These are phyloP conservation scores for Hypanus sabinus DNA, from an alignment of 2,113 vertebrate species.

Conservation along the genomic window DNA sequence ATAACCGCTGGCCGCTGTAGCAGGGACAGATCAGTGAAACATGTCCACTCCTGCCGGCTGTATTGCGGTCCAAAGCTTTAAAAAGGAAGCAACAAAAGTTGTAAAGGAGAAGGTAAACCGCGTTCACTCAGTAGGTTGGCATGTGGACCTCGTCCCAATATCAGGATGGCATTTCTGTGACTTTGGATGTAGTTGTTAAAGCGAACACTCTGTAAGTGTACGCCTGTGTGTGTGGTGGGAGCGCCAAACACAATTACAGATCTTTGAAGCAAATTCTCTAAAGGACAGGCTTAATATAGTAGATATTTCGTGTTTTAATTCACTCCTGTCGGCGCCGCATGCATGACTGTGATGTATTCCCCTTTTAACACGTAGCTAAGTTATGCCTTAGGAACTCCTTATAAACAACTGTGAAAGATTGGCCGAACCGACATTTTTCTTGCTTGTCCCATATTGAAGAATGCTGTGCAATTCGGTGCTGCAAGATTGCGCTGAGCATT, in stretches of 20 bases:
- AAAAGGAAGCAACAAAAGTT: background rate
- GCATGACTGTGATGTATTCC: too few relatives aligned
- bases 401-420: too few relatives aligned
- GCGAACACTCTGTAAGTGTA: background rate
- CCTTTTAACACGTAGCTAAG: too few relatives aligned
- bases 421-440: background rate
- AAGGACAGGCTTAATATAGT: background rate
- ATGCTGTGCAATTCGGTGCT: background rate
- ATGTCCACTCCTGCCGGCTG: background rate
- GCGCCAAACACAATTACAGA: background rate
- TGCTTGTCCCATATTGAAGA: background rate
- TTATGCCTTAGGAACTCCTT: background rate
- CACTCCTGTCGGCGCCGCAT: background rate
- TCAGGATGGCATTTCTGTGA: background rate
- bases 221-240: background rate
- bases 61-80: background rate
- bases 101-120: too few relatives aligned
- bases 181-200: background rate
- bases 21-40: background rate
- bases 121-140: background rate
- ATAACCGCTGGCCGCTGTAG: background rate
- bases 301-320: background rate
- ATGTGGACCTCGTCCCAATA: background rate
- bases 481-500: background rate
- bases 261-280: background rate